These are phyloP conservation scores for Coilia nasus DNA, from an alignment of 2,797 vertebrate genomes.

Conservation along the genomic window DNA sequence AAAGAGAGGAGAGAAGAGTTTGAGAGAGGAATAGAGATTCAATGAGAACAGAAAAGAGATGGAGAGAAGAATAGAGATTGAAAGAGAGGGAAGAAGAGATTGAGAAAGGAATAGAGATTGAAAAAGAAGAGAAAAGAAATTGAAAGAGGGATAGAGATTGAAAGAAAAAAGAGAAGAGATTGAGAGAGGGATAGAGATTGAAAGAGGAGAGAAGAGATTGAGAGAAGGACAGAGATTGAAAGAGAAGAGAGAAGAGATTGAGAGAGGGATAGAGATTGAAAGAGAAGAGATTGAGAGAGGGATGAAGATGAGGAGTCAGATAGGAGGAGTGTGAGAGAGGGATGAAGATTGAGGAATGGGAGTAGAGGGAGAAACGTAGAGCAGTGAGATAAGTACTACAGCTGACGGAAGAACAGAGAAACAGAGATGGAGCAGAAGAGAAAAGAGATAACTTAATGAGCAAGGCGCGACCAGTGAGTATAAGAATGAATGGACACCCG, in stretches of 20 bases:
- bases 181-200: not conserved
- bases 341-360: not conserved
- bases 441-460: not conserved
- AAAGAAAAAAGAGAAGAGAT: no score
- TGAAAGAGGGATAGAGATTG: not conserved
- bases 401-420: constrained; percentile 20
- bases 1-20: not conserved
- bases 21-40: not conserved
- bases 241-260: not conserved
- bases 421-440: constrained; percentile 28
- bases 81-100: no score
- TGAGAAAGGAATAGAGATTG: no score
- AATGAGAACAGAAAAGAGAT: no score
- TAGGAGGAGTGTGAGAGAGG: not conserved
- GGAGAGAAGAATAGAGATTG: no score
- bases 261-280: not conserved
- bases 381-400: not conserved
- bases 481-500: not conserved
- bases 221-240: not conserved
- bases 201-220: not conserved
- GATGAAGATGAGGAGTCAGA: not conserved
- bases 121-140: not conserved
- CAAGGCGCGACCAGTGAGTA: not conserved
- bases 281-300: no score
- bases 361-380: constrained; percentile 25